phyloP scores from a whole-genome alignment of 2,797 vertebrate genomes.

The Propithecus perrieri region DNA sequence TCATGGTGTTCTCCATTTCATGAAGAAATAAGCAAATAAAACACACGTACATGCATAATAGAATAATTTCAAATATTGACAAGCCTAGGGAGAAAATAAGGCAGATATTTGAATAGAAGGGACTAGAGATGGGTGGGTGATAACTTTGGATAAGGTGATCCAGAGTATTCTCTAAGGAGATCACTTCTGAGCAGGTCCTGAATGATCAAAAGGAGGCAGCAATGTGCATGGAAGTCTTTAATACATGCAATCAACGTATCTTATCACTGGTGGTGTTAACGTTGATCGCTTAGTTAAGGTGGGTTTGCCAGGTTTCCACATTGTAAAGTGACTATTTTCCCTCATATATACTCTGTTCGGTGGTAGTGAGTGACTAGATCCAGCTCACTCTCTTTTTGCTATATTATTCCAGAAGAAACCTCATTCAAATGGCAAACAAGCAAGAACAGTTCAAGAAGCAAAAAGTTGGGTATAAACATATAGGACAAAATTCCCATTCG shows the following conservation, averaged over 20 bases:
- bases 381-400: background rate
- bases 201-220: background rate
- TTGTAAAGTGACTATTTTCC: background rate
- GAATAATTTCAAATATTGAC: background rate
- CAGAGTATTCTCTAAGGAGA: background rate
- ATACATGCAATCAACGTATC: accelerated
- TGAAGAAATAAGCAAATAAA: background rate
- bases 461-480: background rate
- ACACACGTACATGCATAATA: background rate
- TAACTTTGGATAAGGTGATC: background rate
- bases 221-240: background rate
- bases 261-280: background rate
- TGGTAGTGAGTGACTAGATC: background rate
- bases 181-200: background rate
- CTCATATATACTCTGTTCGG: background rate
- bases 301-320: background rate
- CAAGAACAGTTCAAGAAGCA: background rate
- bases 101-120: background rate
- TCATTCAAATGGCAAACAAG: background rate
- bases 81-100: background rate
- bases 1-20: background rate
- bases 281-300: background rate
- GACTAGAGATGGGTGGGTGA: background rate
- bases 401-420: background rate
- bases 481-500: background rate